These are phyloP conservation scores for Mylabris phalerata DNA, from an alignment of 1,140 invertebrate species.

Conservation along the genomic window DNA sequence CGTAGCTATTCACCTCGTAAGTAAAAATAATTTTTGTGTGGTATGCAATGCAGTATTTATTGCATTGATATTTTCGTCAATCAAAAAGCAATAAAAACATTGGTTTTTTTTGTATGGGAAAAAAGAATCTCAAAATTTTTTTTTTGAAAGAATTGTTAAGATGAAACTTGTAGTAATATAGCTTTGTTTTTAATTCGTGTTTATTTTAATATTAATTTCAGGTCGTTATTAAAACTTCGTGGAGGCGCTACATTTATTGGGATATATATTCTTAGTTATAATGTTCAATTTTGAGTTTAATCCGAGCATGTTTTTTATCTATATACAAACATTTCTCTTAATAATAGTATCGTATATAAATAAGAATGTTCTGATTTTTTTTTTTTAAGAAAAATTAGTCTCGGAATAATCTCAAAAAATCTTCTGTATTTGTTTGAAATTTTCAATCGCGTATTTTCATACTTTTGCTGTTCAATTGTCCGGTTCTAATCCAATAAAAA, in stretches of 20 bases:
- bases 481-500: too few species aligned
- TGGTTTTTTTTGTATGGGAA: too few species aligned
- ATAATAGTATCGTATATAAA: too few species aligned
- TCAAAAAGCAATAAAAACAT: too few species aligned
- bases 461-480: neutral
- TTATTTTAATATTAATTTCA: constrained; percentile 37
- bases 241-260: constrained; percentile 23
- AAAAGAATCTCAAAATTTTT: neutral
- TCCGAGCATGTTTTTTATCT: constrained; percentile 12
- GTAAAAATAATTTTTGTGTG: constrained; percentile 37
- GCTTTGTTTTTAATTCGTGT: constrained; percentile 26
- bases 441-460: constrained; percentile 1
- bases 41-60: too few species aligned
- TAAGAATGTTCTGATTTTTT: too few species aligned
- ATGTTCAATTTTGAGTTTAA: constrained; percentile 14
- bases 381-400: neutral
- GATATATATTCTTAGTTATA: constrained; percentile 20
- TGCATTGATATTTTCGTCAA: too few species aligned
- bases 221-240: constrained; percentile 38
- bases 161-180: neutral
- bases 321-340: too few species aligned
- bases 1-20: constrained; percentile 83
- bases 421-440: neutral
- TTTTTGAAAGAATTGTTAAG: neutral
- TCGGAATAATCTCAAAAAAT: constrained; percentile 1